Base-by-base conservation (phyloP, 2,113 vertebrate species). In the Mastomys coucha region DNA sequence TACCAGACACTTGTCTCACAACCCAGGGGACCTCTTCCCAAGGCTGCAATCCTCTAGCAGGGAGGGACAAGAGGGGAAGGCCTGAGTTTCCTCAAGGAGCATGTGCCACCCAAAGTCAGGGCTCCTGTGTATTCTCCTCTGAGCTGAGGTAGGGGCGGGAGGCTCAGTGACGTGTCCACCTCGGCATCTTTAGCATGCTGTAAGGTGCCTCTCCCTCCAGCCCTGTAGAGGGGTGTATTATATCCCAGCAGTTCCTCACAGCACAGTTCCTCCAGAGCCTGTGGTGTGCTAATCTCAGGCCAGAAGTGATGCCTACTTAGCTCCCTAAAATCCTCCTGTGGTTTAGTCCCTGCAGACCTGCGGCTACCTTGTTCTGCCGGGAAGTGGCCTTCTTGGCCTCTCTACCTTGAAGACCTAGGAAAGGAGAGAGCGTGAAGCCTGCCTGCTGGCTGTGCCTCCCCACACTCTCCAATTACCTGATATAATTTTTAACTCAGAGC, bases 401-500 rank as follows among this genome's bases (percentile, higher is more conserved):
- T 53, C 88, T 91, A 93, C 81, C 45, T 96, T 95, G 96, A 82
- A 95, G 80, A 86, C 95, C 97, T 45, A 49, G 80, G 0, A 97
- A 88, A 96, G 92, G 94, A 89, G 76, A 22, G 87, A 56, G 31
- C 20, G 11, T 42, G 3, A 63, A 95, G 92, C 87, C 96, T 84
- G 82, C 69, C 91, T 78, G 51, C 94, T 45, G 85, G 51, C 97
- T 75, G 0, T 72, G 93, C 94, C 97, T 95, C 69, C 95, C 95
- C 95, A 97, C 95, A 84, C 97, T 98, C 98, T 97, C 98, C 97
- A 98, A 98, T 98, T 97, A 98, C 98, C 98, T 98, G 97, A 98
- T 98, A 98, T 97, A 93, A 94, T 98, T 99, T 99, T 98, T 98
- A 98, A 98, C 98, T 98, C 98, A 8, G 93, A 98, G 98, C 96